Base-by-base conservation (phyloP, 2,888 invertebrate genomes). In the Caenorhabditis auriculariae region DNA sequence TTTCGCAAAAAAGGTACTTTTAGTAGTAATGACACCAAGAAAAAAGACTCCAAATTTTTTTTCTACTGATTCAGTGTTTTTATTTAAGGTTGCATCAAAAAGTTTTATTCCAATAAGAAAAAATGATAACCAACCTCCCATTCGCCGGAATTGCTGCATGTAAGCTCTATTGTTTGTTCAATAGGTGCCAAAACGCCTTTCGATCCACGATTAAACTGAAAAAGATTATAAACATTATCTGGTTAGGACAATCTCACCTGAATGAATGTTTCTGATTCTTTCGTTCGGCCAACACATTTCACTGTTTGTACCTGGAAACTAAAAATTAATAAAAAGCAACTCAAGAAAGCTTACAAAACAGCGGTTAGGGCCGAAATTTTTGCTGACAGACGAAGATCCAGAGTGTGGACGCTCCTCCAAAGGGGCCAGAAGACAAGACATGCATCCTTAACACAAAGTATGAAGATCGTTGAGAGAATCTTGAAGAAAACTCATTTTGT, bases 381-480 rank as follows among this genome's bases (percentile, higher is more conserved):
- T 58, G n/a, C 42, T 50, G 4, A 52, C 23, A 15, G 27, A 47
- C 19, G 35, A 27, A n/a, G 15, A 7, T 6, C 47, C 52, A 23
- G 52, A 27, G 23, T 52, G 41, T 9, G 23, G 23, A 9, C 21
- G 27, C 17, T 41, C 42, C 27, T 52, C 52, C 24, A 45, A 21
- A 12, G 39, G 41, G 4, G 46, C 35, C 24, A 52, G 44, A 15
- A 46, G n/a, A 37, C 58, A 58, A n/a, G 58, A 52, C 4, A 42
- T 46, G 43, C 58, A 58, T 12, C 58, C 58, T 53, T 6, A 24
- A n/a, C n/a, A n/a, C n/a, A 53, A 26, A 41, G n/a, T 26, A 7
- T 9, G 4, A n/a, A 23, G 19, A 28, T 7, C 9, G 24, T 17
- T 42, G n/a, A 7, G 46, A 19, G 29, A 9, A n/a, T 32, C 17